These are phyloP conservation scores for Clinocottus analis DNA, from an alignment of 2,113 vertebrate species.

Conservation along the genomic window DNA sequence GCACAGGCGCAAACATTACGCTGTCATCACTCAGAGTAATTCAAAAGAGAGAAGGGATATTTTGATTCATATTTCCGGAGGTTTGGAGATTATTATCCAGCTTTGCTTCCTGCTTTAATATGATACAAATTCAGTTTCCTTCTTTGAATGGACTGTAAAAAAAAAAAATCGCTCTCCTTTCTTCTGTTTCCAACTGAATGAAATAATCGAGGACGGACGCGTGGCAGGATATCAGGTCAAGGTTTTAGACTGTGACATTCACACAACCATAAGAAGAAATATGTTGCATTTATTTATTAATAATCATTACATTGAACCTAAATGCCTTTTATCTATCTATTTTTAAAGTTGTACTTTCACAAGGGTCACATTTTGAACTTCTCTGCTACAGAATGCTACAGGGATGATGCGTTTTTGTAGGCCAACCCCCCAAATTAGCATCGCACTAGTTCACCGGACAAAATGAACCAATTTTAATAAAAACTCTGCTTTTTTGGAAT, in stretches of 20 bases:
- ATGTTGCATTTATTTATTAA: background rate
- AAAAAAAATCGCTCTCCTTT: background rate
- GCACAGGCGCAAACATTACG: slow-evolving; percentile 37
- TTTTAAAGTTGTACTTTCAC: background rate
- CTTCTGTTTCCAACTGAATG: background rate
- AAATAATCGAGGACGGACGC: background rate
- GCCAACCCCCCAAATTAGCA: background rate
- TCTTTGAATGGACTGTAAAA: background rate
- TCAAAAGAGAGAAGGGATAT: slow-evolving; percentile 28
- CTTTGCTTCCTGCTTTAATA: slow-evolving; percentile 47
- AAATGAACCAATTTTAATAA: background rate
- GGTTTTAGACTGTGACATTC: background rate
- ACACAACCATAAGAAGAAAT: background rate
- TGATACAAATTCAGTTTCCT: background rate
- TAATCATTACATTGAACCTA: background rate
- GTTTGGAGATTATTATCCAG: slow-evolving; percentile 32
- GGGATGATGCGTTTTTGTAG: background rate
- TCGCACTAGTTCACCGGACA: too few relatives aligned
- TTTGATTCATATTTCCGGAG: slow-evolving; percentile 45
- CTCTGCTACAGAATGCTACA: background rate
- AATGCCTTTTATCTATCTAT: background rate
- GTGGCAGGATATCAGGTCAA: background rate
- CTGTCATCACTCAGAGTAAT: slow-evolving; percentile 53
- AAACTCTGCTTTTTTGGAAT: background rate
- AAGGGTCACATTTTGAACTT: background rate